Base-by-base conservation (phyloP, 2,888 invertebrate species). In the Parnassius apollo region DNA sequence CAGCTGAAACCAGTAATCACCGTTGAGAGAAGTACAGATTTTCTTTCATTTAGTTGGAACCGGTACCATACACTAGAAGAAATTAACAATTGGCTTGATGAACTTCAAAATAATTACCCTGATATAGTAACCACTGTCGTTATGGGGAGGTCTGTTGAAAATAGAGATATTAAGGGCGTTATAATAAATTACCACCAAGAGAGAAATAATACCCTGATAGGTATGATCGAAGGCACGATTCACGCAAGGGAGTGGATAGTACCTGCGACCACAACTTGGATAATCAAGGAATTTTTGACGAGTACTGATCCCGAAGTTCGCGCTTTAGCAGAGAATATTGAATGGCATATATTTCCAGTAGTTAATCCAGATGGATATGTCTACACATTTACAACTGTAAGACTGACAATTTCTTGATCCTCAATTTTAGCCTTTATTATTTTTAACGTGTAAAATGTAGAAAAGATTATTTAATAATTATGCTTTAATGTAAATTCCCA, bases 241-340 rank as follows among this genome's bases (percentile, higher is more conserved):
- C 95, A 96, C 77, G 95, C 95, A 0, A 93, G 96, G 53, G 96
- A 97, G 83, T 97, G 95, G 95, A 94, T 95, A 25, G 86, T 93
- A 0, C 91, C 94, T 2, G 94, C 95, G 0, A 93, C 94, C 2
- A 93, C 93, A 0, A 93, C 94, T 0, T 95, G 93, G 83, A 92
- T 96, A 44, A 93, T 96, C 13, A 94, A 96, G 73, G 92, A 95
- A 77, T 78, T 96, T 22, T 77, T 96, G 9, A 94, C 93, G 0
- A 94, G 94, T 57, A 74, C 78, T 1, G 90, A 95, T 68, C 69
- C 86, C 0, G 82, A 83, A 46, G 85, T 93, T 0, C 85, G 92
- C 13, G 80, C 86, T 3, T 81, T 96, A 59, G 94, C 95, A 0
- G 93, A 94, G 62, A 93, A 91, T 66, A 93, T 94, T 67, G 95